Conservation (phyloP, 2,888 invertebrate genomes). For the Pristionchus entomophagus region DNA sequence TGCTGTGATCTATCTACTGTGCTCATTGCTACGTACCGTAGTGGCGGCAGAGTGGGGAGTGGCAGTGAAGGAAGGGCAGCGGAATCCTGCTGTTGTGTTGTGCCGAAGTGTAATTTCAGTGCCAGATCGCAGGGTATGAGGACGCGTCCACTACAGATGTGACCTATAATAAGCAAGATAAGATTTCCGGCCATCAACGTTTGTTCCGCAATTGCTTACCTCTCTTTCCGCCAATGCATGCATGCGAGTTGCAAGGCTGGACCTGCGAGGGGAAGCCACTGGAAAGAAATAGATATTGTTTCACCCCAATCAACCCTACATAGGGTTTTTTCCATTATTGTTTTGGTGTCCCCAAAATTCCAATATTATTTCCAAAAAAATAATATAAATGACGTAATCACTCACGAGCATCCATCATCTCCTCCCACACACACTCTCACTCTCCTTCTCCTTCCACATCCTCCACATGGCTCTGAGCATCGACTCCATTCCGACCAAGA, state of each 20-base stretch:
- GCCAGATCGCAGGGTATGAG: slow-evolving; percentile 72
- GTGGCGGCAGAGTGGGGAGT: background rate
- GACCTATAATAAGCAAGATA: slow-evolving; percentile 23
- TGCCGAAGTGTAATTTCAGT: slow-evolving; percentile 70
- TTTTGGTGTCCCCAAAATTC: background rate
- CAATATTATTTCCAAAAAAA: background rate
- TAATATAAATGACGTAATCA: too few species aligned
- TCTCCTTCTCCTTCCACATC: slow-evolving; percentile 62
- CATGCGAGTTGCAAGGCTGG: slow-evolving; percentile 65
- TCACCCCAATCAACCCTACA: background rate
- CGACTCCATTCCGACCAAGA: slow-evolving; percentile 64
- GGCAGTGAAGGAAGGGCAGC: background rate
- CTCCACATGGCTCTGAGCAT: slow-evolving; percentile 66
- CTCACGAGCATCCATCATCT: slow-evolving; percentile 67
- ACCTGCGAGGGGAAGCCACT: slow-evolving; percentile 63
- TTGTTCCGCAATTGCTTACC: too few species aligned
- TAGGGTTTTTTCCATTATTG: too few species aligned
- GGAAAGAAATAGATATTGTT: slow-evolving; percentile 26
- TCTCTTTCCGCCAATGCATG: slow-evolving; percentile 60
- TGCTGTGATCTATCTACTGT: too few species aligned
- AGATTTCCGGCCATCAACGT: background rate
- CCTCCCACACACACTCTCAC: slow-evolving; percentile 70
- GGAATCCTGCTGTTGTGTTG: background rate
- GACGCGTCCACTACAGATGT: slow-evolving; percentile 64
- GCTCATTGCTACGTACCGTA: background rate